Evolutionary conservation across 1,140 invertebrate species (phyloP), one percentile per base, ranked within the genome.

Genomic region (Pantala flavescens): DNA sequence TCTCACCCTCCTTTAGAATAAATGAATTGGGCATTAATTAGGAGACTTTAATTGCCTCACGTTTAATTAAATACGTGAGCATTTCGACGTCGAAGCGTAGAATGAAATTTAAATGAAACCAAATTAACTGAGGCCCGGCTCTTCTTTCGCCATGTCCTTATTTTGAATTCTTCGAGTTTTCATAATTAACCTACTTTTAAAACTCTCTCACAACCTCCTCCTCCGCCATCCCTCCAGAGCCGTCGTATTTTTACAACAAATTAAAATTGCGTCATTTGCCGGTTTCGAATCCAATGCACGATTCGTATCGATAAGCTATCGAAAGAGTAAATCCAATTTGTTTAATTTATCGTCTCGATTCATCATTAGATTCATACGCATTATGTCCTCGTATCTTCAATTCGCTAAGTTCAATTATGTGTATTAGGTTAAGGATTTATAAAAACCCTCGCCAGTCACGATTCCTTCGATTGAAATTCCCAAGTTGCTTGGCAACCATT

Each of bases 61-160:
- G 49, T 63, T 63, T 63, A 63, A 63, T 63, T 63, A 63, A 63
- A 63, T 63, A 63, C 49, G 49, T 63, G 49, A 63, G 49, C 49
- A 63, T 63, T 63, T 63, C 49, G 49, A 63, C 49, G 49, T 63
- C 49, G 49, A 63, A 63, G 49, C 49, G 49, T 63, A 63, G 49
- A 63, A 63, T 63, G 49, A 63, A 63, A 63, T 63, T 63, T 63
- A 63, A 63, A 63, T 63, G n/a, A 63, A 63, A 63, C 49, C 49
- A 63, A 63, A 63, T 63, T 63, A 63, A 63, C 49, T 63, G 49
- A 12, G 12, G 49, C 14, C 49, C 16, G 12, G 49, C 49, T 63
- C 49, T 63, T 63, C 49, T 63, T 63, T 63, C 12, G 16, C 49
- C 49, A 63, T 63, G 49, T 63, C 49, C 49, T 63, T 63, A 63